These are phyloP conservation scores for Rhingia rostrata DNA, from an alignment of 2,888 invertebrate genomes.

Conservation along the genomic window DNA sequence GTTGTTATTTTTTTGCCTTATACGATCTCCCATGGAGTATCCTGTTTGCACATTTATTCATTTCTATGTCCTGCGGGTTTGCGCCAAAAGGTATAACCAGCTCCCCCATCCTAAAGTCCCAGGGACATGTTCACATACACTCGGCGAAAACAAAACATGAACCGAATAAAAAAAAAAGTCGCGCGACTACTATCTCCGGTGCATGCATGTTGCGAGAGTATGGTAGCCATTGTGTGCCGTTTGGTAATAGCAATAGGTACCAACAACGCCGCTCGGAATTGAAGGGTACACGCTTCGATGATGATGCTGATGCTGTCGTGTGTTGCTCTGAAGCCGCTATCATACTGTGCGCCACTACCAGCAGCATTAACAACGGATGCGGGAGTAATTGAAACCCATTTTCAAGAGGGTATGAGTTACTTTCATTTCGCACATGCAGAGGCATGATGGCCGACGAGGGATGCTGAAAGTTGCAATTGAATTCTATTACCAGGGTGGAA, in stretches of 20 bases:
- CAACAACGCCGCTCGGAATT: constrained; percentile 43
- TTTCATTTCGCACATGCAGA: constrained; percentile 6
- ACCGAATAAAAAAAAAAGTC: constrained; percentile 24
- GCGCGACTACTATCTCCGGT: constrained; percentile 34
- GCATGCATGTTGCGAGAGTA: constrained; percentile 40
- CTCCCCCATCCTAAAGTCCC: constrained; percentile 42
- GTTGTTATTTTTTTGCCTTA: constrained; percentile 42
- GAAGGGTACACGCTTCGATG: constrained; percentile 70
- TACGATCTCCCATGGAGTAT: constrained; percentile 73
- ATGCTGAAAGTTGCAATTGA: constrained; percentile 74
- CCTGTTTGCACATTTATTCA: constrained; percentile 75
- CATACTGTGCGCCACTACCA: constrained; percentile 68
- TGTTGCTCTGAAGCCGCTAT: constrained; percentile 64
- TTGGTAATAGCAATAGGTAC: constrained; percentile 46
- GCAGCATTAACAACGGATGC: constrained; percentile 60
- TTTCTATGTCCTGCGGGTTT: constrained; percentile 73
- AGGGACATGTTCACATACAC: constrained; percentile 62
- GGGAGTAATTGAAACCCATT: constrained; percentile 73
- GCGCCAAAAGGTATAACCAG: constrained; percentile 62
- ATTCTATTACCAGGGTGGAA: constrained; percentile 62
- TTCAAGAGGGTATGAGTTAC: constrained; percentile 47
- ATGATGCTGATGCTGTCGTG: constrained; percentile 70
- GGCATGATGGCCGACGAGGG: constrained; percentile 65
- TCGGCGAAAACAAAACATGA: constrained; percentile 3
- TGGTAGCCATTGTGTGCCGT: constrained; percentile 54